A percentile compares a stretch with the other conserved stretches of the same genome.
phyloP scores from a whole-genome alignment of 2,888 invertebrate genomes.

The Octonoba sinensis region DNA sequence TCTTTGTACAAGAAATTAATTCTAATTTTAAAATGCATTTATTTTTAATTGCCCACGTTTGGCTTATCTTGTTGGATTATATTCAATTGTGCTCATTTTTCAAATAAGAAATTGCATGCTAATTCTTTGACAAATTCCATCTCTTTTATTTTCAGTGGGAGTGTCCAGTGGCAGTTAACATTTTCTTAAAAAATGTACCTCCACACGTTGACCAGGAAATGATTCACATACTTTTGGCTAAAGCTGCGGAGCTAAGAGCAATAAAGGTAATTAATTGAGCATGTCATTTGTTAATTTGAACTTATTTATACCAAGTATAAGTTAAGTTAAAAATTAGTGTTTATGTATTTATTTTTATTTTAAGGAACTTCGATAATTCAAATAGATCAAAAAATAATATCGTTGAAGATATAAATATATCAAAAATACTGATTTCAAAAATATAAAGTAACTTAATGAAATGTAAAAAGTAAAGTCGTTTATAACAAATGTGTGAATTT shows the following conservation, averaged over 20 bases:
- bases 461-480: too few relatives aligned
- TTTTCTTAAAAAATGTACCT: constrained; percentile 58
- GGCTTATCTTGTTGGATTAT: background rate
- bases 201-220: constrained; percentile 63
- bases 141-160: constrained; percentile 44
- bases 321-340: too few relatives aligned
- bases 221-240: constrained; percentile 66
- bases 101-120: background rate
- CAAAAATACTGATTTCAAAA: too few relatives aligned
- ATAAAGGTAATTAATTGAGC: constrained; percentile 34
- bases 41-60: background rate
- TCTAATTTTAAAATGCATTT: too few relatives aligned
- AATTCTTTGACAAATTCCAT: background rate
- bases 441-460: too few relatives aligned
- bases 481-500: too few relatives aligned
- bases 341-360: too few relatives aligned
- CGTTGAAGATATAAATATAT: too few relatives aligned
- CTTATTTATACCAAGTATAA: too few relatives aligned
- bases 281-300: background rate
- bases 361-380: too few relatives aligned
- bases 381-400: too few relatives aligned
- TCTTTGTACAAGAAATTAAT: too few relatives aligned
- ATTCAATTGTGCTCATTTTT: background rate
- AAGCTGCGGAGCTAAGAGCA: constrained; percentile 65
- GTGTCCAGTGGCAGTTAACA: constrained; percentile 42